A percentile compares a stretch with the other conserved stretches of the same genome.
These are phyloP conservation scores for Eristalis arbustorum DNA, from an alignment of 2,888 invertebrate species.

Conservation along the genomic window DNA sequence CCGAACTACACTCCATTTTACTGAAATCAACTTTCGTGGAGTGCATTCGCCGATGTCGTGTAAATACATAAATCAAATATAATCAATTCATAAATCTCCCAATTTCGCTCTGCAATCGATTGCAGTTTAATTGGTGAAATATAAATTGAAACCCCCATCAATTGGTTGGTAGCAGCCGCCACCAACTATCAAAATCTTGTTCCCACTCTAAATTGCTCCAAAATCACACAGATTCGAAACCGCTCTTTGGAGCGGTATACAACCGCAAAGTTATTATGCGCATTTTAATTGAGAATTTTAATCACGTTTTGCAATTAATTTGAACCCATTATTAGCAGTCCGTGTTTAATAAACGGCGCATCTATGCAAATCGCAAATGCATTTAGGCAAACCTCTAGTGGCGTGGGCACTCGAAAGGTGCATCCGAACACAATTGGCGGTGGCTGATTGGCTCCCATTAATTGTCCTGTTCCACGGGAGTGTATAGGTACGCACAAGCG, in stretches of 20 bases:
- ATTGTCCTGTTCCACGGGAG: conserved; percentile 27
- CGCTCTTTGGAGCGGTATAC: not conserved
- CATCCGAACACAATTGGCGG: conserved; percentile 23
- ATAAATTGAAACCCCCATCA: not conserved
- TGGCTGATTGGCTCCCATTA: conserved; percentile 43
- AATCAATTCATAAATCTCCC: not conserved
- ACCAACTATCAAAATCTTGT: conserved; percentile 2
- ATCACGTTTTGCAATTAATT: conserved; percentile 44
- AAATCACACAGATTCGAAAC: not conserved
- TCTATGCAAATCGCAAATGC: conserved; percentile 67
- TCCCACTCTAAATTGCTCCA: not conserved
- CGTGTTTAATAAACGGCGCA: conserved; percentile 58
- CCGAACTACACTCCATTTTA: not conserved
- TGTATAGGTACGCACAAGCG: not conserved
- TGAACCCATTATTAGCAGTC: conserved; percentile 19
- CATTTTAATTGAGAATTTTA: conserved; percentile 48
- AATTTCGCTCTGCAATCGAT: not conserved
- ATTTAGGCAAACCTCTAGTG: conserved; percentile 22
- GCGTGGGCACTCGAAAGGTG: not conserved
- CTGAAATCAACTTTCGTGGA: not conserved
- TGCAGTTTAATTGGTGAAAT: not conserved
- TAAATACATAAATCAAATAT: not conserved
- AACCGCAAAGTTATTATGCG: conserved; percentile 7
- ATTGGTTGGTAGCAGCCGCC: not conserved
- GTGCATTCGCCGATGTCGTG: not conserved